phyloP scores from a whole-genome alignment of 2,113 vertebrate genomes.

The Peromyscus polionotus region DNA sequence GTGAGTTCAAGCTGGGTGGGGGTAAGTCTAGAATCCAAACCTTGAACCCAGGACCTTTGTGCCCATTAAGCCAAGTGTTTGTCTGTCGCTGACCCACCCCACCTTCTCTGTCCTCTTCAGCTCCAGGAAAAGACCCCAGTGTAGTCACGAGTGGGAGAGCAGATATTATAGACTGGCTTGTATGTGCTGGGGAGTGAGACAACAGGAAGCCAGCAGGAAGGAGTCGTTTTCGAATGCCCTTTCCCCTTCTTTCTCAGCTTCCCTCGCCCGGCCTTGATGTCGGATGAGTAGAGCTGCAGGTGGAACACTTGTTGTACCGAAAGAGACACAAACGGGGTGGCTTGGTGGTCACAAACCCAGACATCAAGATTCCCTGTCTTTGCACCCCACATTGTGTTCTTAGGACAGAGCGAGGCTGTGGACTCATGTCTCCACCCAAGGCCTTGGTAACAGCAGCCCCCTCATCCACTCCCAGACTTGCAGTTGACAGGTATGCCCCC shows the following conservation, averaged over 20 bases:
- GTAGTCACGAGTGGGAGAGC: accelerated
- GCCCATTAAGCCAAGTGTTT: constrained; percentile 69
- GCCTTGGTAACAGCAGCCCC: not conserved
- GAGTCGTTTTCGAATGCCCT: not conserved
- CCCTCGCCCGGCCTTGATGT: not conserved
- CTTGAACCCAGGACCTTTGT: constrained; percentile 80
- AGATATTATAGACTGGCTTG: not conserved
- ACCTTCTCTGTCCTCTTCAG: not conserved
- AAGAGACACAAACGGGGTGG: not conserved
- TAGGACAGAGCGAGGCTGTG: not conserved
- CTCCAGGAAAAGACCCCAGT: constrained; percentile 55
- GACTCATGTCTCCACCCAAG: not conserved
- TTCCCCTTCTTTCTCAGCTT: not conserved
- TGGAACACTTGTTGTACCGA: not conserved
- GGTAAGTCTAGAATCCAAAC: constrained; percentile 64
- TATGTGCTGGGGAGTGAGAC: not conserved
- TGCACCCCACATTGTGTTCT: accelerated
- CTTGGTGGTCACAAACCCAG: not conserved
- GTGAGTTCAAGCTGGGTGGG: constrained; percentile 7
- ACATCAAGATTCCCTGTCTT: not conserved
- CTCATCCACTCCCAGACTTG: too few relatives aligned
- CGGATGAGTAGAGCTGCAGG: accelerated
- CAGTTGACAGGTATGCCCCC: not conserved
- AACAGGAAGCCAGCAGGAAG: not conserved
- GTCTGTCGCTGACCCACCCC: not conserved